A percentile compares a stretch with the other conserved stretches of the same genome.
Conservation (phyloP, 2,888 invertebrate species). For the Clepsis dumicolana region DNA sequence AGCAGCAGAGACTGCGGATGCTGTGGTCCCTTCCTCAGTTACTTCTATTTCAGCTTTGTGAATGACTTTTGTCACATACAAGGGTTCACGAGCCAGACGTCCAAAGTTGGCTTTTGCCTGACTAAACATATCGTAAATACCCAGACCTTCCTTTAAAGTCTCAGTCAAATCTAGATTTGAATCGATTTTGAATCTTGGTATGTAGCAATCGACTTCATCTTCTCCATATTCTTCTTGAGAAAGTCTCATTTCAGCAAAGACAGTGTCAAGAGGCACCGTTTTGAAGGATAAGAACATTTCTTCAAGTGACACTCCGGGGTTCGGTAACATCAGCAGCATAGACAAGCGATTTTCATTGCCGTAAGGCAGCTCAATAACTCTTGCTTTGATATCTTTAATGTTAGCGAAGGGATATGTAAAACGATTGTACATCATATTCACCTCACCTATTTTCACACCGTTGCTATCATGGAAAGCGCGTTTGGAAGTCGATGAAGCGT, state of each 20-base stretch:
- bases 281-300: conserved; percentile 83
- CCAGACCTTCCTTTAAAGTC: conserved; percentile 71
- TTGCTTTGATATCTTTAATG: conserved; percentile 84
- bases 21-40: conserved; percentile 90
- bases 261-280: conserved; percentile 72
- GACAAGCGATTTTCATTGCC: conserved; percentile 84
- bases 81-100: conserved; percentile 78
- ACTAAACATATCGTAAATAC: conserved; percentile 87
- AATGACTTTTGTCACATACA: conserved; percentile 86
- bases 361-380: conserved; percentile 90
- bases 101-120: conserved; percentile 62
- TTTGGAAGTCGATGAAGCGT: conserved; percentile 78
- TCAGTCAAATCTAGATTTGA: conserved; percentile 85
- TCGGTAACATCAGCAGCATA: conserved; percentile 89
- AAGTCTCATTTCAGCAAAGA: conserved; percentile 81
- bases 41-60: conserved; percentile 92
- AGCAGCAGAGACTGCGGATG: conserved; percentile 86
- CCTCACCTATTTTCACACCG: conserved; percentile 81
- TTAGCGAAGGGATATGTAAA: conserved; percentile 86
- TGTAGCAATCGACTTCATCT: conserved; percentile 88
- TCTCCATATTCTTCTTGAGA: conserved; percentile 83
- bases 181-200: conserved; percentile 88
- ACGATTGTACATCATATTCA: conserved; percentile 91
- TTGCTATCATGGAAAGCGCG: conserved; percentile 86
- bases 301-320: conserved; percentile 80